Evolutionary conservation across 2,888 invertebrate genomes (phyloP).

Genomic region (Poecilobothrus nobilitatus): DNA sequence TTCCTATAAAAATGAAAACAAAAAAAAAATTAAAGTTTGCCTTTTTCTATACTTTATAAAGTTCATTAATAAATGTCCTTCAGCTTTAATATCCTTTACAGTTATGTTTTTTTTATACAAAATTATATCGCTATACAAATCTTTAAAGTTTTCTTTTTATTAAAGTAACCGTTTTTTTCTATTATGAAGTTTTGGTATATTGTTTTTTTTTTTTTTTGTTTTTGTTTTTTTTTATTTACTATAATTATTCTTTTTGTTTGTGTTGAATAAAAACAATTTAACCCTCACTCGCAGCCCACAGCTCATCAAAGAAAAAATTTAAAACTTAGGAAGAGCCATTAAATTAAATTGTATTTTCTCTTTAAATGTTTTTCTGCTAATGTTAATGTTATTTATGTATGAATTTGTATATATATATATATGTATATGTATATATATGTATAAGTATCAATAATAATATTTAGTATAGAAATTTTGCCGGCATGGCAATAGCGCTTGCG

Average conservation of each 20-base stretch:
- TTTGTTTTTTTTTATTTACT: too few species aligned
- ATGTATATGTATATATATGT: not conserved
- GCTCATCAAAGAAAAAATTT: too few species aligned
- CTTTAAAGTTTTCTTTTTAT: not conserved
- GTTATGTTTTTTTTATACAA: too few species aligned
- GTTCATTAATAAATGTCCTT: slow-evolving; percentile 6
- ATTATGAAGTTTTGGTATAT: not conserved
- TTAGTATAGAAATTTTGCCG: not conserved
- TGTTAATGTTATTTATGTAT: not conserved
- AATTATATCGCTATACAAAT: too few species aligned
- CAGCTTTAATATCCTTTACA: not conserved
- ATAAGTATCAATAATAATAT: not conserved
- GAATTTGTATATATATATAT: not conserved
- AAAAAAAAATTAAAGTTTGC: not conserved
- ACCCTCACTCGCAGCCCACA: too few species aligned
- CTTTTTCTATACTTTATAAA: not conserved
- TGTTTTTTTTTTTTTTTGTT: too few species aligned
- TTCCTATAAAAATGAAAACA: too few species aligned
- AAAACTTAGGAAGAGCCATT: not conserved
- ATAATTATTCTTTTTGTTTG: not conserved
- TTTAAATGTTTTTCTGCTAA: not conserved
- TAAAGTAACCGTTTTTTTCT: not conserved
- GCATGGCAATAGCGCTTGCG: not conserved
- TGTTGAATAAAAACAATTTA: too few species aligned
- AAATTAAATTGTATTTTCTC: not conserved